Evolutionary conservation across 2,888 invertebrate species (phyloP).

Genomic region (Rhagophthalmus giganteus): DNA sequence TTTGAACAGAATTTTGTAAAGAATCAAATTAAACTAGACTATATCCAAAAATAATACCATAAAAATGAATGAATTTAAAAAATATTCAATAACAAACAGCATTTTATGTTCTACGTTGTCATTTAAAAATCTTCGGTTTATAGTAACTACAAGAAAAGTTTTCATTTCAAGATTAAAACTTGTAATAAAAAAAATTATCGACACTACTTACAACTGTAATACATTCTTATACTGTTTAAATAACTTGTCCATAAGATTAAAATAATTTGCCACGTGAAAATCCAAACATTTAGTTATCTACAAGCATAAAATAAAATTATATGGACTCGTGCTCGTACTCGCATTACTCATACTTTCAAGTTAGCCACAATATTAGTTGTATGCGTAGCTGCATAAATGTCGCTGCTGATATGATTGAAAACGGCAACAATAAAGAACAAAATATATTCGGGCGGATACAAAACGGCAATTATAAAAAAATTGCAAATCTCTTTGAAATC

Average conservation of each 20-base stretch:
- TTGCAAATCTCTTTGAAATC: constrained; percentile 38
- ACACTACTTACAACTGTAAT: constrained; percentile 15
- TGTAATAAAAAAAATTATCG: no score
- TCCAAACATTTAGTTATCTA: constrained; percentile 32
- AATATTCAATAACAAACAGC: no score
- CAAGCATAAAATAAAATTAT: no score
- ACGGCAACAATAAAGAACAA: constrained; percentile 35
- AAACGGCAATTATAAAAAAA: constrained; percentile 32
- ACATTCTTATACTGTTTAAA: constrained; percentile 33
- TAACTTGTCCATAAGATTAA: constrained; percentile 34
- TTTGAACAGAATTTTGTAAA: no score
- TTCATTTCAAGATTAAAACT: no score
- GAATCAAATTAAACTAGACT: no score
- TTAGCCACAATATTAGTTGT: constrained; percentile 15
- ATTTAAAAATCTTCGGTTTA: no score
- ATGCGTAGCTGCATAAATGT: constrained; percentile 31
- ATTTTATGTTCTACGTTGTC: no score
- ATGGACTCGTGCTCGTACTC: no score
- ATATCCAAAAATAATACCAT: no score
- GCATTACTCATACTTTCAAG: constrained; percentile 30
- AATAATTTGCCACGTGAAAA: constrained; percentile 29
- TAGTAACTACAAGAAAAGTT: no score
- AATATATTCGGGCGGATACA: constrained; percentile 36
- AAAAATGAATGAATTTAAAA: no score
- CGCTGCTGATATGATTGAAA: constrained; percentile 29